A percentile compares a stretch with the other conserved stretches of the same genome.
Evolutionary conservation across 2,888 invertebrate species (phyloP).

Genomic region (Rapana venosa): DNA sequence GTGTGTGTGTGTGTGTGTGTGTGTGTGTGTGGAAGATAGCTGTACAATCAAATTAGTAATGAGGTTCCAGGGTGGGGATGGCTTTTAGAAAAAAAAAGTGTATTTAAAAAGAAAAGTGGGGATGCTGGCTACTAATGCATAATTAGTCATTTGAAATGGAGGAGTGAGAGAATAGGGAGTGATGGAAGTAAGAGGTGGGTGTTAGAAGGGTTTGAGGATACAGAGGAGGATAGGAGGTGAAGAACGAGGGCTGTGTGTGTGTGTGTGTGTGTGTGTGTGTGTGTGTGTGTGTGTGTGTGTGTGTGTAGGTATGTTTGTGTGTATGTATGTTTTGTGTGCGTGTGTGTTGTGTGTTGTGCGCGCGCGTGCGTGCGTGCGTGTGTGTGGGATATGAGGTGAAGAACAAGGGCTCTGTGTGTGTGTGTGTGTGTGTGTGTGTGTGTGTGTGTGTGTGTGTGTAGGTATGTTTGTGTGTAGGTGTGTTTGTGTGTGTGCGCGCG

Average conservation of each 20-base stretch:
- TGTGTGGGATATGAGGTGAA: neutral
- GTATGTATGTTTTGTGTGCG: too few relatives aligned
- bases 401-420: neutral
- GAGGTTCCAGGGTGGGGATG: too few relatives aligned
- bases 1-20: conserved; percentile 22
- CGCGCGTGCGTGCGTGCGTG: conserved; percentile 11
- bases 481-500: neutral
- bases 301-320: too few relatives aligned
- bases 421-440: neutral
- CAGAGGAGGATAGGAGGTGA: neutral
- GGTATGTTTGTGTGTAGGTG: neutral
- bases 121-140: too few relatives aligned
- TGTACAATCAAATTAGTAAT: too few relatives aligned
- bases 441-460: conserved; percentile 14
- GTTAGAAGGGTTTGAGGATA: too few relatives aligned
- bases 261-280: conserved; percentile 9
- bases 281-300: too few relatives aligned
- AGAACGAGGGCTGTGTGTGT: neutral
- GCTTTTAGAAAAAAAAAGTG: too few relatives aligned
- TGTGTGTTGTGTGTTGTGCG: neutral
- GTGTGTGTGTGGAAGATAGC: neutral
- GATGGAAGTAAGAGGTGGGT: too few relatives aligned
- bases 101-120: too few relatives aligned
- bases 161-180: too few relatives aligned
- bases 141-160: too few relatives aligned